A percentile compares a stretch with the other conserved stretches of the same genome.
Conservation (phyloP, 2,888 invertebrate species). For the Drosophila silvestris region DNA sequence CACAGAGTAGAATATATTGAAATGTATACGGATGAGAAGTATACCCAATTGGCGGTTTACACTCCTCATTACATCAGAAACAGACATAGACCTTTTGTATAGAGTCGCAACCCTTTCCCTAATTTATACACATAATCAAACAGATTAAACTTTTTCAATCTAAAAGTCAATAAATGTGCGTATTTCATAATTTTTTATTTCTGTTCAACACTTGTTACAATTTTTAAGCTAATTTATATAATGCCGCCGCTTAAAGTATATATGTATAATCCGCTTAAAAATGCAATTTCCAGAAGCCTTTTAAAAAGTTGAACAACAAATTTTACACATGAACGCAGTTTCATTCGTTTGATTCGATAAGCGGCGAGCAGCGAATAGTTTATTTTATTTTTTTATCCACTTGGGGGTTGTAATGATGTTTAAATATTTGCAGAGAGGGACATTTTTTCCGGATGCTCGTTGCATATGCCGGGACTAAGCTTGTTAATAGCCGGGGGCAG, state of each 20-base stretch:
- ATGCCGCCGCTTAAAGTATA: conserved; percentile 24
- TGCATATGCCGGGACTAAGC: conserved; percentile 66
- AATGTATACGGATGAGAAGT: not conserved
- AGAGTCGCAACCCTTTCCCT: not conserved
- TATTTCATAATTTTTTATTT: conserved; percentile 29
- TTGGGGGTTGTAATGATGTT: conserved; percentile 69
- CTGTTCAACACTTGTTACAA: conserved; percentile 74
- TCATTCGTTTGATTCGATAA: conserved; percentile 43
- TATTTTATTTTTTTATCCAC: conserved; percentile 8
- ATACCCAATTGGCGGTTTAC: not conserved
- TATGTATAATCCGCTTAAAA: conserved; percentile 75
- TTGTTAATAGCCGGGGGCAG: conserved; percentile 55
- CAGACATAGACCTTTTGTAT: not conserved
- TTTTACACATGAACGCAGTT: conserved; percentile 75
- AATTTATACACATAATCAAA: conserved; percentile 13
- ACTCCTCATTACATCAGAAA: not conserved
- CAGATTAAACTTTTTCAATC: conserved; percentile 38
- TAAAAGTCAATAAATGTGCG: conserved; percentile 64
- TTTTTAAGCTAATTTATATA: conserved; percentile 73
- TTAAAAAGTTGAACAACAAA: conserved; percentile 61
- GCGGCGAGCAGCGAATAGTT: conserved; percentile 41
- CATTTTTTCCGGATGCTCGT: conserved; percentile 21
- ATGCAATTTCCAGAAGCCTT: conserved; percentile 59
- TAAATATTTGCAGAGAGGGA: conserved; percentile 60
- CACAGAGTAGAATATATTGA: not conserved